Evolutionary conservation across 2,797 vertebrate genomes (phyloP).

Genomic region (Eutrigla gurnardus): DNA sequence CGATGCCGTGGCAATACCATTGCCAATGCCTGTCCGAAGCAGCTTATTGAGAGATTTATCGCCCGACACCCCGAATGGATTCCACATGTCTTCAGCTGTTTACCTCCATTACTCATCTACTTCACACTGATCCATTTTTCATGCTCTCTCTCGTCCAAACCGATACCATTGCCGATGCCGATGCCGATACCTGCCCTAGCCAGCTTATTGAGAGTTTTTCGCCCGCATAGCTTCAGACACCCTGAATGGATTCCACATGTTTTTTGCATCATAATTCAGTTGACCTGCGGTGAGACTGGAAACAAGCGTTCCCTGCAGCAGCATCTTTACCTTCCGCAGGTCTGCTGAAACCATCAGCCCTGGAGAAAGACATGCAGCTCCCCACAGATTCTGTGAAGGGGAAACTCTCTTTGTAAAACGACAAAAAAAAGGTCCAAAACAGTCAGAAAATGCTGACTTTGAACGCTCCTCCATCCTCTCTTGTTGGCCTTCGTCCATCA

Average conservation of each 20-base stretch:
- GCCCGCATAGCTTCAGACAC: too few species aligned
- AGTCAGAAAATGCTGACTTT: conserved; percentile 43
- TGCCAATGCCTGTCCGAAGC: too few species aligned
- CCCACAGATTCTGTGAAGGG: conserved; percentile 37
- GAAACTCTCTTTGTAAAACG: conserved; percentile 40
- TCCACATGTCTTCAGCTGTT: conserved; percentile 74
- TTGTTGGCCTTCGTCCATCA: conserved; percentile 51
- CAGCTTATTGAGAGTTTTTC: conserved; percentile 50
- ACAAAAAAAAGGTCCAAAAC: conserved; percentile 39
- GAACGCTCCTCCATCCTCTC: conserved; percentile 42
- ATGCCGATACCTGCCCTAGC: conserved; percentile 59
- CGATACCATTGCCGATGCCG: conserved; percentile 23
- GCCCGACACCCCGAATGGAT: background rate
- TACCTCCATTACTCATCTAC: conserved; percentile 78
- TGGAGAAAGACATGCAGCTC: conserved; percentile 29
- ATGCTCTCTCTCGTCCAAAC: conserved; percentile 48
- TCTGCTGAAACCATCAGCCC: conserved; percentile 66
- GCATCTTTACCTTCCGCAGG: conserved; percentile 49
- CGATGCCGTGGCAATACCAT: too few species aligned
- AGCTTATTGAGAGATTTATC: too few species aligned
- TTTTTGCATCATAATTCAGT: conserved; percentile 80
- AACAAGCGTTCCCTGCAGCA: conserved; percentile 64
- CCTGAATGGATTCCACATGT: conserved; percentile 83
- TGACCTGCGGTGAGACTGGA: conserved; percentile 76
- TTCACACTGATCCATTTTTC: conserved; percentile 58